A percentile compares a stretch with the other conserved stretches of the same genome.
These are phyloP conservation scores for Marasmarcha lunaedactyla DNA, from an alignment of 2,888 invertebrate species.

Conservation along the genomic window DNA sequence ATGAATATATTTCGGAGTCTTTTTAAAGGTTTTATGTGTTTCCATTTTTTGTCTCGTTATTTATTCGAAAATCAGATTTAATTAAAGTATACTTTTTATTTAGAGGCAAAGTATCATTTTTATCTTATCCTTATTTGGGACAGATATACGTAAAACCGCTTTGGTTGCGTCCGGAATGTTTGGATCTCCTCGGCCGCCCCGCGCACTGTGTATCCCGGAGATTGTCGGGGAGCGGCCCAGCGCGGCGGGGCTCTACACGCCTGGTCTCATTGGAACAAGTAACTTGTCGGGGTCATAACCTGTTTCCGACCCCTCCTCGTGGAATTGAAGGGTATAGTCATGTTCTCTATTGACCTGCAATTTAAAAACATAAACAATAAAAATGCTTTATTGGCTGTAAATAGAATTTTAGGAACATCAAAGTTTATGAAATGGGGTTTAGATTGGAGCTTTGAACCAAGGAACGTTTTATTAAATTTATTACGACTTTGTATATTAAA, in stretches of 20 bases:
- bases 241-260: slow-evolving; percentile 30
- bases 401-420: background rate
- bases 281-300: slow-evolving; percentile 70
- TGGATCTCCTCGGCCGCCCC: slow-evolving; percentile 25
- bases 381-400: slow-evolving; percentile 11
- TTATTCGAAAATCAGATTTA: background rate
- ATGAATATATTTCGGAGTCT: background rate
- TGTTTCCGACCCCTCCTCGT: slow-evolving; percentile 67
- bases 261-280: slow-evolving; percentile 53
- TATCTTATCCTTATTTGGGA: slow-evolving; percentile 62
- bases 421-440: slow-evolving; percentile 2
- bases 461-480: background rate
- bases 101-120: slow-evolving; percentile 20
- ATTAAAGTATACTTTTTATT: background rate
- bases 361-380: slow-evolving; percentile 16
- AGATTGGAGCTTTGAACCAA: background rate
- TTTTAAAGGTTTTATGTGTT: background rate
- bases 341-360: slow-evolving; percentile 53
- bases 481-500: background rate
- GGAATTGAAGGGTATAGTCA: slow-evolving; percentile 42
- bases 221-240: slow-evolving; percentile 23
- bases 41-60: background rate
- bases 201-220: slow-evolving; percentile 14
- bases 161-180: slow-evolving; percentile 30
- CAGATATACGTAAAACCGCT: slow-evolving; percentile 36